phyloP scores from a whole-genome alignment of 2,888 invertebrate genomes.

The Polyommatus icarus region DNA sequence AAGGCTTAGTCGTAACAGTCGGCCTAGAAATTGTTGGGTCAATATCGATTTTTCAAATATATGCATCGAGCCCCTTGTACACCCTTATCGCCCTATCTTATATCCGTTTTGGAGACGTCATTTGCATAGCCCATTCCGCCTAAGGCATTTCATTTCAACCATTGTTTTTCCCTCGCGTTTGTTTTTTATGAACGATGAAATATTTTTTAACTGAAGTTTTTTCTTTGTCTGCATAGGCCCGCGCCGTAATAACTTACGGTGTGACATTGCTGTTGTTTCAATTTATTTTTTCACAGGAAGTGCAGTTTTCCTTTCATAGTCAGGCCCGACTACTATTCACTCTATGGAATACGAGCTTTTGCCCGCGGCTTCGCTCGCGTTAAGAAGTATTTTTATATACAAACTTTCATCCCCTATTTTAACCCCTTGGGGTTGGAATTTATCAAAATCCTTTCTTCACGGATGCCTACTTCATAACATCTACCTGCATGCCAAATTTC shows the following conservation, averaged over 20 bases:
- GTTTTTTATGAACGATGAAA: constrained; percentile 1
- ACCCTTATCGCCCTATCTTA: constrained; percentile 27
- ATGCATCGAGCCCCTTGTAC: constrained; percentile 21
- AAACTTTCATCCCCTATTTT: too few species aligned
- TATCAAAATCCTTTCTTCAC: too few species aligned
- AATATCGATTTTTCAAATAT: constrained; percentile 26
- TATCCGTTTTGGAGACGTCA: constrained; percentile 26
- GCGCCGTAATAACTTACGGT: neutral
- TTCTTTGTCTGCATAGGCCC: constrained; percentile 7
- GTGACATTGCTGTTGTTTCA: neutral
- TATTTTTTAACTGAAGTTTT: constrained; percentile 9
- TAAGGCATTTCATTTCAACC: constrained; percentile 18
- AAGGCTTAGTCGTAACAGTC: neutral
- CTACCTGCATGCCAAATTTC: too few species aligned
- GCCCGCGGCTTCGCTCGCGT: too few species aligned
- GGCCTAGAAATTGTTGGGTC: constrained; percentile 23
- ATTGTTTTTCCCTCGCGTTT: constrained; percentile 13
- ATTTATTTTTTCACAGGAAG: neutral
- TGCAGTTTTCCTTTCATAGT: neutral
- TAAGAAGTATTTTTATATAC: too few species aligned
- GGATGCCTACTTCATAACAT: too few species aligned
- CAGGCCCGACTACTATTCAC: too few species aligned
- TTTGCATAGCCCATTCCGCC: constrained; percentile 21
- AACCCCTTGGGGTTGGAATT: too few species aligned
- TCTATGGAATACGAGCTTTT: too few species aligned